These are phyloP conservation scores for Atta texana DNA, from an alignment of 1,140 invertebrate genomes.

Conservation along the genomic window DNA sequence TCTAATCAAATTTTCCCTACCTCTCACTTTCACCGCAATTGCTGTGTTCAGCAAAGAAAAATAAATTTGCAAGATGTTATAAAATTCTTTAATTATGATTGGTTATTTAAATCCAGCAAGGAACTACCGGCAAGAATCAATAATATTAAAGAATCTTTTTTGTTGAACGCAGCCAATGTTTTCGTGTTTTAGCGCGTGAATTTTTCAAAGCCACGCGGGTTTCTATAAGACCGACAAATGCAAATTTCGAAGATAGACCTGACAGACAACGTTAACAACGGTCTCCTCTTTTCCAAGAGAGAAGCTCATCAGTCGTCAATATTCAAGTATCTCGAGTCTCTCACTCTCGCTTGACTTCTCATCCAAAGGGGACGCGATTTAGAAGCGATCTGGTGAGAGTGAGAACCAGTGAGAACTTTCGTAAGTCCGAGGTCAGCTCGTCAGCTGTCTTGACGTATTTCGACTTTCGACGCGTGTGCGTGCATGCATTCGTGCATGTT, in stretches of 20 bases:
- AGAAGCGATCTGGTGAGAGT: neutral
- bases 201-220: neutral
- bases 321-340: too few species aligned
- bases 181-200: neutral
- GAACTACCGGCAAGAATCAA: too few species aligned
- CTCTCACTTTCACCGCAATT: neutral
- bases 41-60: too few species aligned
- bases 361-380: neutral
- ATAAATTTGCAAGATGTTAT: too few species aligned
- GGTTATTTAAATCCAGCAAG: too few species aligned
- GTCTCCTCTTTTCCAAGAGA: neutral
- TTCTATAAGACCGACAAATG: constrained; percentile 1
- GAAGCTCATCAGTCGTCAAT: neutral
- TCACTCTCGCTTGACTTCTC: neutral
- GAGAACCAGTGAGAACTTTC: neutral
- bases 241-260: too few species aligned
- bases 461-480: neutral
- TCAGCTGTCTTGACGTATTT: neutral
- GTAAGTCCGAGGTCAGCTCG: neutral
- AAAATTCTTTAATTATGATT: too few species aligned
- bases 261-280: neutral
- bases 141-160: too few species aligned
- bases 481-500: neutral
- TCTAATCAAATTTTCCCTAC: too few species aligned
- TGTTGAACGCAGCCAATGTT: too few species aligned